A percentile compares a stretch with the other conserved stretches of the same genome.
Conservation (phyloP, 2,113 vertebrate species). For the Oreochromis niloticus region DNA sequence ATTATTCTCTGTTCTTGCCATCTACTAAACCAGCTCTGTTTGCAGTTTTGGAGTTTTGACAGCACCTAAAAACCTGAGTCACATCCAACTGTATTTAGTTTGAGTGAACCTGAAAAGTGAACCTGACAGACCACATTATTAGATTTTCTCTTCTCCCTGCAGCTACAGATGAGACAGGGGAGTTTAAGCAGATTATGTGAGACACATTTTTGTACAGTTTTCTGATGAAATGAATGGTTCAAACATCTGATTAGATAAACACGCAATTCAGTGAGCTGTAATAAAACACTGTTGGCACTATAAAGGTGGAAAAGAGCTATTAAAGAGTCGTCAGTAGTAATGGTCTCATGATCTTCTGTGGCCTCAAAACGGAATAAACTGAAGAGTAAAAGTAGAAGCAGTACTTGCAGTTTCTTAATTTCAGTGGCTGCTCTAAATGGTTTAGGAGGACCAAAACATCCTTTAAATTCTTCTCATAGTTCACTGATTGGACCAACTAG, state of each 20-base stretch:
- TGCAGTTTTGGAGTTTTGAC: neutral
- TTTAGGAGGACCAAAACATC: neutral
- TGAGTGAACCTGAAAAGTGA: neutral
- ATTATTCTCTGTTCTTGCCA: neutral
- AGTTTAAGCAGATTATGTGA: neutral
- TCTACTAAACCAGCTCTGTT: neutral
- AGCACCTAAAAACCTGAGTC: neutral
- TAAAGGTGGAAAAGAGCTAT: neutral
- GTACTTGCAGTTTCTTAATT: neutral
- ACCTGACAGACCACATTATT: neutral
- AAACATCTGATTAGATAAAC: neutral
- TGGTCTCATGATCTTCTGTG: neutral
- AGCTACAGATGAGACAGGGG: neutral
- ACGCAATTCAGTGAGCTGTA: neutral
- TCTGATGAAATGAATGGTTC: neutral
- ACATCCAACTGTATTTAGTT: neutral
- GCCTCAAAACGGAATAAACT: neutral
- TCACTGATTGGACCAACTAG: neutral
- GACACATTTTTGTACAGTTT: neutral
- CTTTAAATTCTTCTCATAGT: neutral
- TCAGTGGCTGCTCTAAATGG: neutral
- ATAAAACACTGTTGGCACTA: neutral
- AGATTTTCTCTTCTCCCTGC: neutral
- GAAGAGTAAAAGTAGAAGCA: neutral
- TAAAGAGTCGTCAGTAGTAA: neutral